Evolutionary conservation across 2,888 invertebrate species (phyloP).

Genomic region (Andrena marginata): DNA sequence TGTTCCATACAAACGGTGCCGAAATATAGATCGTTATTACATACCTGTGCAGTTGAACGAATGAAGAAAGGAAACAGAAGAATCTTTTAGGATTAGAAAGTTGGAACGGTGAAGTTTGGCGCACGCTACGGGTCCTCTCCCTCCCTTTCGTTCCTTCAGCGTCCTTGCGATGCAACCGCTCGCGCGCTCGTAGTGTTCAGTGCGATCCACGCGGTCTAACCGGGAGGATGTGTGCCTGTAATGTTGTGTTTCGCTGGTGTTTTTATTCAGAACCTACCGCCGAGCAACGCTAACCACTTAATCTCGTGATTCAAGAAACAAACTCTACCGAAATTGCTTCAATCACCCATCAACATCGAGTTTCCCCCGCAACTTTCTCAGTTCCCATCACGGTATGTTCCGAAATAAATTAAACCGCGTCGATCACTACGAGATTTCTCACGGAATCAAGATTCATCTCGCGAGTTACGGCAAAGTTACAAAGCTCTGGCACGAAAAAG

Average conservation of each 20-base stretch:
- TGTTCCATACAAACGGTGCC: neutral
- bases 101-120: slow-evolving; percentile 29
- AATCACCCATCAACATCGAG: neutral
- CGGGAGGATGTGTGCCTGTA: slow-evolving; percentile 47
- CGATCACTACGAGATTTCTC: neutral
- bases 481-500: too few species aligned
- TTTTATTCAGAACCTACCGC: neutral
- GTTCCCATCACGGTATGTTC: neutral
- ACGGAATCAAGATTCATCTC: neutral
- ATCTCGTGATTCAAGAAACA: neutral
- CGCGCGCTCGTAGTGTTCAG: slow-evolving; percentile 39
- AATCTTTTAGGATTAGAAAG: neutral
- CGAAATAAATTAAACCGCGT: neutral
- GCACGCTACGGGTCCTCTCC: slow-evolving; percentile 40
- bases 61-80: neutral
- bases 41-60: neutral
- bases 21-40: slow-evolving; percentile 9
- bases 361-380: neutral
- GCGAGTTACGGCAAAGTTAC: too few species aligned
- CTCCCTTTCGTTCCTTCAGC: slow-evolving; percentile 5
- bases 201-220: slow-evolving; percentile 62
- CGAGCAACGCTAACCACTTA: neutral
- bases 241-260: neutral
- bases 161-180: slow-evolving; percentile 23
- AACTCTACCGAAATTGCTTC: neutral